These are phyloP conservation scores for Chrysomela aeneicollis DNA, from an alignment of 2,888 invertebrate genomes.

Conservation along the genomic window DNA sequence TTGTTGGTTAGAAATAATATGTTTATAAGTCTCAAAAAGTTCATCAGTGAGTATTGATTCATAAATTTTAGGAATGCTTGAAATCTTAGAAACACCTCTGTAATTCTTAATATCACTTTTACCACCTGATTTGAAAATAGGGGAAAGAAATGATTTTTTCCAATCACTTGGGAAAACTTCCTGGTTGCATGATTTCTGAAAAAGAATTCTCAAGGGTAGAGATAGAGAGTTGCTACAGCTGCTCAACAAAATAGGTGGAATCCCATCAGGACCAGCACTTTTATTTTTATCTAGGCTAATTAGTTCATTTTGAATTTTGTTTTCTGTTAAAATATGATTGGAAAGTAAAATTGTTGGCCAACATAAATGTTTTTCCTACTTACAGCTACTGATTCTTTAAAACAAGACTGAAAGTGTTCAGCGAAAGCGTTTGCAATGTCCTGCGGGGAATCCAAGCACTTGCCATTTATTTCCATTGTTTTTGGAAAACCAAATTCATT, in stretches of 20 bases:
- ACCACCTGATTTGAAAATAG: constrained; percentile 22
- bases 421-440: constrained; percentile 10
- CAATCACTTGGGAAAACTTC: constrained; percentile 13
- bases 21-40: constrained; percentile 6
- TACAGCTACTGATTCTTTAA: background rate
- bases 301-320: constrained; percentile 7
- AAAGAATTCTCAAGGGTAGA: constrained; percentile 7
- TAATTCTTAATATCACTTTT: constrained; percentile 20
- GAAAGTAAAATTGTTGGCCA: background rate
- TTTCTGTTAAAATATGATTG: constrained; percentile 4
- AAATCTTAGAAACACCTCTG: constrained; percentile 19
- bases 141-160: constrained; percentile 15
- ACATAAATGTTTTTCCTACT: background rate
- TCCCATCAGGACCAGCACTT: constrained; percentile 17
- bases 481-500: constrained; percentile 1
- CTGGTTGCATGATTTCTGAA: constrained; percentile 10
- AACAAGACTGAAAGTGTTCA: constrained; percentile 18
- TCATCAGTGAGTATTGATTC: constrained; percentile 19
- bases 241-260: constrained; percentile 15
- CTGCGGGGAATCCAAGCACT: background rate
- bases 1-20: constrained; percentile 13
- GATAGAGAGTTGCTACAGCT: background rate
- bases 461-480: constrained; percentile 6
- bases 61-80: constrained; percentile 18
- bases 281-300: constrained; percentile 1